Base-by-base conservation (phyloP, 92 coral and sea anemone genomes). In the Pocillopora meandrina region DNA sequence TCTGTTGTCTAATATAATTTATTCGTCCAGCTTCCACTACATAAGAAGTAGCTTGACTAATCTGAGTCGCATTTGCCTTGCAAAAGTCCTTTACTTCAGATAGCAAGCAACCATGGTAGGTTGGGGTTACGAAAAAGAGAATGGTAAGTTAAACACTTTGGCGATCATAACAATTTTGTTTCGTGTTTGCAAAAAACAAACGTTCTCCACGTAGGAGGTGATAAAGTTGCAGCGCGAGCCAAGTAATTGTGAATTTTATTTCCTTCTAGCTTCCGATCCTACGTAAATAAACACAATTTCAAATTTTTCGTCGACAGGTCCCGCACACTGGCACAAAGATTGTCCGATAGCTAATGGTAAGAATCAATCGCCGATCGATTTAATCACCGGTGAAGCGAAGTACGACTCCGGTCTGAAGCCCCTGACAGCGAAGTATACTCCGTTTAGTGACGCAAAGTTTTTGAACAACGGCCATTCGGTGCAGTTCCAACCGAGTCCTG, bases 301-400 rank as follows among this genome's bases (percentile, higher is more conserved):
- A 23, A 26, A 18, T 35, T 35, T 21, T 10, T 73, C 10, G 7
- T 67, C 66, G 23, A 17, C 72, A 83, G 98, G 98, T 57, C 98
- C 98, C 4, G 49, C 81, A n/a, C 80, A 80, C 57, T 95, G 98
- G 98, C 61, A 66, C 42, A 91, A 83, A 65, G 61, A 42, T 34
- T 95, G 81, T 72, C 88, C 93, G 0, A 56, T 92, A 12, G 90
- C 91, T 60, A 84, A 67, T 49, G 98, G 98, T 80, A 70, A 82
- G n/a, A 60, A 90, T 0, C 98, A 96, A 76, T 96, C 98, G 42
- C 98, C 98, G 2, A 87, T 96, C 72, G 96, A 96, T 76, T 90
- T 96, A 84, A 65, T 70, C 33, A 85, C 71, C 11, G 42, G 63
- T 10, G 88, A 79, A 23, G 93, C 80, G 19, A 57, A 80, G 49